Conservation (phyloP, 1,140 invertebrate species). For the Saccostrea glomerata region DNA sequence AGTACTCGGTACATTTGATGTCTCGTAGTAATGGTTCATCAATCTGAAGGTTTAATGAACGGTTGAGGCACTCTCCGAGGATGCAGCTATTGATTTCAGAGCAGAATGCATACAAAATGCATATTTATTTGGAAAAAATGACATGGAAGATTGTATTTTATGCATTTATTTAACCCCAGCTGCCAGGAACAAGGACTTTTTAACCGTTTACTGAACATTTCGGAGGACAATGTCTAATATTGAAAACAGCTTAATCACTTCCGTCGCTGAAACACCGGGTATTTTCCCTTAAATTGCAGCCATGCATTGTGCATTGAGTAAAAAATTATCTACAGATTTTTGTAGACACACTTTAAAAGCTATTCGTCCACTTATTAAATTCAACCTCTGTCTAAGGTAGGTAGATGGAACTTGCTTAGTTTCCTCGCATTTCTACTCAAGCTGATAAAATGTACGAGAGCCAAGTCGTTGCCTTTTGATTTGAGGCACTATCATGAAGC, state of each 20-base stretch:
- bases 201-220: not conserved
- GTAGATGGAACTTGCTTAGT: no score
- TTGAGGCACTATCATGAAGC: not conserved
- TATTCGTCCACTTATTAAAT: not conserved
- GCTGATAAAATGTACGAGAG: not conserved
- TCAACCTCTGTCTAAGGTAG: not conserved
- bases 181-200: slow-evolving; percentile 25
- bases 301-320: not conserved
- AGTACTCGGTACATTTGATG: slow-evolving; percentile 24
- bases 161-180: slow-evolving; percentile 30
- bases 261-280: not conserved
- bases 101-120: slow-evolving; percentile 34
- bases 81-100: slow-evolving; percentile 29
- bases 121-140: slow-evolving; percentile 19
- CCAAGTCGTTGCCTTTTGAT: not conserved
- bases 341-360: not conserved
- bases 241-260: slow-evolving; percentile 9
- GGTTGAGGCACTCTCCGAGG: slow-evolving; percentile 19
- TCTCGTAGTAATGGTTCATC: slow-evolving; percentile 32
- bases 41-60: slow-evolving; percentile 25
- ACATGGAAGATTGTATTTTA: slow-evolving; percentile 22
- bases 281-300: not conserved
- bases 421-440: not conserved
- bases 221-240: not conserved
- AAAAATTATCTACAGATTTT: not conserved